Conservation (phyloP, 2,113 vertebrate genomes). For the Rhinolophus ferrumequinum region DNA sequence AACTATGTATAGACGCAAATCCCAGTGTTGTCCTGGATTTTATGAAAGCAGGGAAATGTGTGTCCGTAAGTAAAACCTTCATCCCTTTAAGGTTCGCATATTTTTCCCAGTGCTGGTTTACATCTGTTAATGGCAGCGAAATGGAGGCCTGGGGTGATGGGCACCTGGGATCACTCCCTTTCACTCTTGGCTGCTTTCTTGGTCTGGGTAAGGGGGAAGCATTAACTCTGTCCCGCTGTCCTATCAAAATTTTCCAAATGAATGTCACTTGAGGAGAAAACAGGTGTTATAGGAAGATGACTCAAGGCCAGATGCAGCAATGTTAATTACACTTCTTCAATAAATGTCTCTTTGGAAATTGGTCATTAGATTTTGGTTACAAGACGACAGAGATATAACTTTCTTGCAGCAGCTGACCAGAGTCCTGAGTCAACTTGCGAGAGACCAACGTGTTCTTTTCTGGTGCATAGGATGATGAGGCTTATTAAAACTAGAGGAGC, state of each 20-base stretch:
- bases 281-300: not conserved
- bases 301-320: not conserved
- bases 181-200: not conserved
- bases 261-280: not conserved
- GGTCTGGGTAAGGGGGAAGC: not conserved
- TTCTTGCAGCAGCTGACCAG: not conserved
- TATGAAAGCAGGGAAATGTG: constrained; percentile 94
- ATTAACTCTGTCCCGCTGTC: not conserved
- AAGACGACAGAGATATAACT: not conserved
- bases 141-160: not conserved
- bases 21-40: constrained; percentile 98
- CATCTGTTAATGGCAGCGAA: not conserved
- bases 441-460: not conserved
- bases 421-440: not conserved
- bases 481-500: not conserved
- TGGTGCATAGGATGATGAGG: not conserved
- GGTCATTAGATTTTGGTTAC: not conserved
- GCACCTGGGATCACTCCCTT: not conserved
- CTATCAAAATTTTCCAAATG: not conserved
- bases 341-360: constrained; percentile 42
- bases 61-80: constrained; percentile 90
- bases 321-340: not conserved
- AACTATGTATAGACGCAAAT: constrained; percentile 97
- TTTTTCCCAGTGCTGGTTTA: not conserved
- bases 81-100: not conserved